Conservation (phyloP, 2,113 vertebrate genomes). For the Sylvia atricapilla region DNA sequence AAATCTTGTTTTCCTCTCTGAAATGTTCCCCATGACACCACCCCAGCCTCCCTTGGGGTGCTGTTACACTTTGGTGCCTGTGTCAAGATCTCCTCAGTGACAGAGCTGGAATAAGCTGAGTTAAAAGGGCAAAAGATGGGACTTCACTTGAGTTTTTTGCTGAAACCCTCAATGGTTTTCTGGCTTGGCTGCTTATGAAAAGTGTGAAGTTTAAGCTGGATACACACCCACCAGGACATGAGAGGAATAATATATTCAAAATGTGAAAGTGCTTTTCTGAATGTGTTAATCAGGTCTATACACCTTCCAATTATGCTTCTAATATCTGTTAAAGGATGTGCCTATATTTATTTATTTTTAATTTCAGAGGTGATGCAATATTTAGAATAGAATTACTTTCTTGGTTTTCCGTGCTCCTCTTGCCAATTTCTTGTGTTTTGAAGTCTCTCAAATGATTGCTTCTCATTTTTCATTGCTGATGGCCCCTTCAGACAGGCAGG, state of each 20-base stretch:
- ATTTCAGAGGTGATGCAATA: neutral
- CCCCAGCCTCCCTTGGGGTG: neutral
- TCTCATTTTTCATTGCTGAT: conserved; percentile 61
- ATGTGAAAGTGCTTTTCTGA: neutral
- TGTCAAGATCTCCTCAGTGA: neutral
- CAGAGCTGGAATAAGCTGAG: neutral
- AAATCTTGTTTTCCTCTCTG: neutral
- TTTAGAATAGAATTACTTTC: conserved; percentile 22
- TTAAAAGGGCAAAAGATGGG: neutral
- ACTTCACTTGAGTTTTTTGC: neutral
- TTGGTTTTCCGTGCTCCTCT: conserved; percentile 38
- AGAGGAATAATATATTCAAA: neutral
- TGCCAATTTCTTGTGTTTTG: conserved; percentile 41
- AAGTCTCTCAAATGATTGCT: conserved; percentile 50
- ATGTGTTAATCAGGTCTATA: neutral
- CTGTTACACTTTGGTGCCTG: neutral
- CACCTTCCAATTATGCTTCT: neutral
- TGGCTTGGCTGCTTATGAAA: neutral
- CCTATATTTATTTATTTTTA: neutral
- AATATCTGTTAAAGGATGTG: neutral
- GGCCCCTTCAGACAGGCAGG: conserved; percentile 46
- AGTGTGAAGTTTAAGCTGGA: neutral
- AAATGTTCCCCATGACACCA: neutral
- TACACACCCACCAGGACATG: neutral
- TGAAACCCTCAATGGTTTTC: neutral